Evolutionary conservation across 2,888 invertebrate species (phyloP).

Genomic region (Drosophila helvetica): DNA sequence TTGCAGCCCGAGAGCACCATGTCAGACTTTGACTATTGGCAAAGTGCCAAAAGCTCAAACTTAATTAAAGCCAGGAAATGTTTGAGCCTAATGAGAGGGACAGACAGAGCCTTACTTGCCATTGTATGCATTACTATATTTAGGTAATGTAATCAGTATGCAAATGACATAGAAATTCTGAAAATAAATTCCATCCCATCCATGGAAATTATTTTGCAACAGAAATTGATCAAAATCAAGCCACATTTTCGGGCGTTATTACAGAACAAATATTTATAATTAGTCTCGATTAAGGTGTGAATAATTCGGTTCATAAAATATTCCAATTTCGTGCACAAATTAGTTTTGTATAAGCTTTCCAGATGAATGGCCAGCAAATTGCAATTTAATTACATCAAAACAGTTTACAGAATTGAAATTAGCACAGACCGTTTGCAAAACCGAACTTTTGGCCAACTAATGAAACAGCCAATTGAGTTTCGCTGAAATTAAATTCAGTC

Average conservation of each 20-base stretch:
- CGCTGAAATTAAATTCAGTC: conserved; percentile 13
- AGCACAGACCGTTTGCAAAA: neutral
- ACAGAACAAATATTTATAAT: conserved; percentile 38
- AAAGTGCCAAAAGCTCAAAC: neutral
- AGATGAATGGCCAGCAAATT: conserved; percentile 46
- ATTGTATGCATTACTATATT: neutral
- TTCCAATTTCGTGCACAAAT: conserved; percentile 16
- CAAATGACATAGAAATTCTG: conserved; percentile 19
- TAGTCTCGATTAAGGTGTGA: conserved; percentile 42
- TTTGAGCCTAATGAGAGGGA: neutral
- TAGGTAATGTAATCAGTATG: conserved; percentile 31
- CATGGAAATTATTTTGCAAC: conserved; percentile 4
- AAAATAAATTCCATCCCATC: neutral
- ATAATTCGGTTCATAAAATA: conserved; percentile 43
- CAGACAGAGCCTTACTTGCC: neutral
- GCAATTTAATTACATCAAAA: conserved; percentile 50
- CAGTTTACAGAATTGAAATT: conserved; percentile 38
- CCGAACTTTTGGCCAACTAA: conserved; percentile 8
- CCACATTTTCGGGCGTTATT: conserved; percentile 18
- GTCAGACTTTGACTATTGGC: neutral
- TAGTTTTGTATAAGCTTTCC: conserved; percentile 37
- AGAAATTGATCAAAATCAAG: conserved; percentile 12
- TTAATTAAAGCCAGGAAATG: neutral
- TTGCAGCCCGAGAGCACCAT: conserved; percentile 12
- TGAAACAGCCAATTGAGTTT: conserved; percentile 40